phyloP scores from a whole-genome alignment of 1,140 invertebrate species.

The Anagrus nilaparvatae region DNA sequence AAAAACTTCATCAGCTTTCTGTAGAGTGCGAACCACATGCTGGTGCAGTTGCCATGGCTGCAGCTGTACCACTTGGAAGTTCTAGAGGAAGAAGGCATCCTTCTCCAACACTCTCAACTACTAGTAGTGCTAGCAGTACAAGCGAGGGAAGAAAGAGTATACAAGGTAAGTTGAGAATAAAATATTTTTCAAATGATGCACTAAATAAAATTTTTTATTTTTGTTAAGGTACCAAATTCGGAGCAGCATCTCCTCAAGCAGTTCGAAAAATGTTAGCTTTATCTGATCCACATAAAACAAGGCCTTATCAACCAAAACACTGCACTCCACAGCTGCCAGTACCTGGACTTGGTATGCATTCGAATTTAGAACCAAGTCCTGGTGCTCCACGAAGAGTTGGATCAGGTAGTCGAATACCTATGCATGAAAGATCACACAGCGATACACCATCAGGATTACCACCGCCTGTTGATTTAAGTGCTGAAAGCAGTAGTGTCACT shows the following conservation, averaged over 20 bases:
- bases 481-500: constrained; percentile 91
- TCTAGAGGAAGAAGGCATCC: constrained; percentile 61
- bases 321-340: constrained; percentile 41
- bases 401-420: constrained; percentile 47
- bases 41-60: constrained; percentile 47
- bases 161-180: constrained; percentile 28
- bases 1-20: constrained; percentile 77
- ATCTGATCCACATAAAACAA: constrained; percentile 76
- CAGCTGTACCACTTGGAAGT: constrained; percentile 37
- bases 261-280: constrained; percentile 86
- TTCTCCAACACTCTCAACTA: constrained; percentile 80
- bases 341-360: constrained; percentile 37
- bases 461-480: constrained; percentile 80
- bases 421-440: constrained; percentile 83
- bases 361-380: constrained; percentile 48
- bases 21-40: constrained; percentile 74
- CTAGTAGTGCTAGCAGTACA: constrained; percentile 79
- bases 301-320: constrained; percentile 71
- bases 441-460: constrained; percentile 70
- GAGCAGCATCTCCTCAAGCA: constrained; percentile 90
- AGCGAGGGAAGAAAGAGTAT: constrained; percentile 63
- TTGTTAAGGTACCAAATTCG: constrained; percentile 54
- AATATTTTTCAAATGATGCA: neutral
- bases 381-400: constrained; percentile 57
- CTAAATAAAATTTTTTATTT: constrained; percentile 2